Evolutionary conservation across 1,140 invertebrate genomes (phyloP), one percentile per base, ranked within the genome.

Genomic region (Choristoneura fumiferana): DNA sequence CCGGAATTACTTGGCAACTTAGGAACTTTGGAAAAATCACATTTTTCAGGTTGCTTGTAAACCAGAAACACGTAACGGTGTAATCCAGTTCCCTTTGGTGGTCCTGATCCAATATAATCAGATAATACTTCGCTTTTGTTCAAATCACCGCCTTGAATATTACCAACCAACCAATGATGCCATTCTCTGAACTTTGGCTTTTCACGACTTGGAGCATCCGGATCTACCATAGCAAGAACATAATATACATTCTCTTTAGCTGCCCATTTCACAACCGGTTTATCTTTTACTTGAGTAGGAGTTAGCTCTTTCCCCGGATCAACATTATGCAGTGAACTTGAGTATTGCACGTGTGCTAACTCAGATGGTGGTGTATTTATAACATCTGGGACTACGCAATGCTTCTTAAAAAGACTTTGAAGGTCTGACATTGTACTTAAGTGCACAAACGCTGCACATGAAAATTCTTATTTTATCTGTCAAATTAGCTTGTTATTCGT

Each of bases 101-200:
- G 96, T 8, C 96, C 96, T 17, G 96, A 92, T 34, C 97, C 96
- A 59, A 98, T 90, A 76, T 98, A 98, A 18, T 93, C 94, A 13
- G 93, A 93, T 0, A 98, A 78, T 0, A 91, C 90, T 66, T 95
- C 93, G 8, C 97, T 96, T 59, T 93, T 92, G 0, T 76, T 78
- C 1, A 98, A 71, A 56, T 96, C 91, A 54, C 90, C 90, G 15
- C 95, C 96, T 1, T 95, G 95, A 80, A 99, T 96, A 73, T 99
- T 99, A 13, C 93, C 95, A 6, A 98, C 93, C 1, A 98, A 81
- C 97, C 97, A 98, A 78, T 98, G 97, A 71, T 96, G 95, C 94
- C 95, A 97, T 91, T 98, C 97, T 6, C 96, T 90, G 63, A 93
- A 95, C 67, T 92, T 95, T 0, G 96, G 96, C 35, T 94, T 91